A percentile compares a stretch with the other conserved stretches of the same genome.
Conservation (phyloP, 2,797 vertebrate species). For the Eulemur rubriventer region DNA sequence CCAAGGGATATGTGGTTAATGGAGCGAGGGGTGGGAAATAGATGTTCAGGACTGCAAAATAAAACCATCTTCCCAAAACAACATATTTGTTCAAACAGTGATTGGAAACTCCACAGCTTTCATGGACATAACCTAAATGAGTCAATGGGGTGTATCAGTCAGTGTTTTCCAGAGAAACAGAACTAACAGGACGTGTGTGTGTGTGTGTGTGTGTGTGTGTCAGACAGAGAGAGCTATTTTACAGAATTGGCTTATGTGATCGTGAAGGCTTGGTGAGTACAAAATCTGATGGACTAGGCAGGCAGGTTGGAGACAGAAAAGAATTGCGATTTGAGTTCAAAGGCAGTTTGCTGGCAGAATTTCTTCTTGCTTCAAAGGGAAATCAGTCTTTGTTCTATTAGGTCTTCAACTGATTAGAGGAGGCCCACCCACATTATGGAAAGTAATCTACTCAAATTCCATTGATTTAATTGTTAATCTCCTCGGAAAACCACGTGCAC, state of each 20-base stretch:
- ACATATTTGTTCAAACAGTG: not conserved
- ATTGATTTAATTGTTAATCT: not conserved
- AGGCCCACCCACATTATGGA: not conserved
- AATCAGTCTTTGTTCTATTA: not conserved
- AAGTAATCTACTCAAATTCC: not conserved
- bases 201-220: too few relatives aligned
- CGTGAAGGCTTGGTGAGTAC: not conserved
- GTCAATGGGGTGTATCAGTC: not conserved
- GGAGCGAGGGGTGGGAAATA: not conserved
- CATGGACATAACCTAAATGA: not conserved
- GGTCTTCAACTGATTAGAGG: not conserved
- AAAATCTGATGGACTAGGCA: not conserved
- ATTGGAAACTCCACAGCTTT: not conserved
- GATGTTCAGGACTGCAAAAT: not conserved
- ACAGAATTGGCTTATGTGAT: not conserved
- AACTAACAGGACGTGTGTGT: not conserved
- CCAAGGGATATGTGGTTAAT: not conserved
- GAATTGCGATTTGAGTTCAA: not conserved
- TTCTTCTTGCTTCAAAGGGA: not conserved
- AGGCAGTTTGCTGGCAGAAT: not conserved
- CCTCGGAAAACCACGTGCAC: not conserved
- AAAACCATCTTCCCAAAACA: not conserved
- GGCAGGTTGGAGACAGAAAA: not conserved
- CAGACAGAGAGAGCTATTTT: not conserved
- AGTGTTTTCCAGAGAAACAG: not conserved